Percentiles rank a stretch among this genome's conserved stretches.
Evolutionary conservation across 2,113 vertebrate species (phyloP).

Genomic region (Triplophysa tibetana): DNA sequence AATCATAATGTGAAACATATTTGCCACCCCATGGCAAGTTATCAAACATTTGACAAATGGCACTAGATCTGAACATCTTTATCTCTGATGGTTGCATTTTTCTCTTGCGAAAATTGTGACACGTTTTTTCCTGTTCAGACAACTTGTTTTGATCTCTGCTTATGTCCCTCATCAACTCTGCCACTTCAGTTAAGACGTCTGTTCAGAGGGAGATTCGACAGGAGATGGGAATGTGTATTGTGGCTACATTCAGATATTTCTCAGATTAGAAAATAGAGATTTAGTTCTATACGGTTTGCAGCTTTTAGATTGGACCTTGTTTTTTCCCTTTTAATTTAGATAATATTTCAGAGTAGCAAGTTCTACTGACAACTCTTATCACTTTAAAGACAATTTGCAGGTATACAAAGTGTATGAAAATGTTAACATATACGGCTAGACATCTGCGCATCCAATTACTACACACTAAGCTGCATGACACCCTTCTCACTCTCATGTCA

Average conservation of each 20-base stretch:
- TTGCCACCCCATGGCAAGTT: conserved; percentile 41
- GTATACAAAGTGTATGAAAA: not conserved
- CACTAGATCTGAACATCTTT: not conserved
- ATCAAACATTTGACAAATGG: conserved; percentile 47
- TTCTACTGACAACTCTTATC: not conserved
- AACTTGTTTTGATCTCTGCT: conserved; percentile 51
- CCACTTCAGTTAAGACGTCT: conserved; percentile 51
- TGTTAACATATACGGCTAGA: too few relatives aligned
- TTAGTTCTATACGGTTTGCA: conserved; percentile 63
- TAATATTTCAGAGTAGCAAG: not conserved
- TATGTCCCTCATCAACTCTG: conserved; percentile 45
- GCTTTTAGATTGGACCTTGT: conserved; percentile 50
- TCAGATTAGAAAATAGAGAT: conserved; percentile 69
- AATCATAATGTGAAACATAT: too few relatives aligned
- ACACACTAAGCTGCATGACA: too few relatives aligned
- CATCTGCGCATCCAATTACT: too few relatives aligned
- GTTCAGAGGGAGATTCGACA: conserved; percentile 63
- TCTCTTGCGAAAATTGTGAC: conserved; percentile 53
- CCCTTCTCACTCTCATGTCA: too few relatives aligned
- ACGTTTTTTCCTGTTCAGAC: conserved; percentile 31
- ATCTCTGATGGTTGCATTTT: conserved; percentile 47
- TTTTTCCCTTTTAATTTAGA: conserved; percentile 12
- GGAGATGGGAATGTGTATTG: conserved; percentile 75
- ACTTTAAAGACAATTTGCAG: not conserved
- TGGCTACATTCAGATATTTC: conserved; percentile 74